These are phyloP conservation scores for Emydura subglobosa DNA, from an alignment of 2,113 vertebrate species.

Conservation along the genomic window DNA sequence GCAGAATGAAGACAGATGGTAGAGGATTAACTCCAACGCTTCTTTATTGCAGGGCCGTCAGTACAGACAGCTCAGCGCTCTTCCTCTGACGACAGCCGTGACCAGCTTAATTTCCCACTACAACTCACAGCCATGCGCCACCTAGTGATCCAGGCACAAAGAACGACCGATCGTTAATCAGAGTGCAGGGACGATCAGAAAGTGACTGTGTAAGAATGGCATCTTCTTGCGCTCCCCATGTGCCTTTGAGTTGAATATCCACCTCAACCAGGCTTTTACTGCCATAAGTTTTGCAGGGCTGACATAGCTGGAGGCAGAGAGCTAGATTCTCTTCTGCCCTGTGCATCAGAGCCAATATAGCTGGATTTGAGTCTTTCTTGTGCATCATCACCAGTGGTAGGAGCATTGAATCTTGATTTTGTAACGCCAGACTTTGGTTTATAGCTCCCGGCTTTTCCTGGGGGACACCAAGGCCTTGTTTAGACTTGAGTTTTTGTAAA, in stretches of 20 bases:
- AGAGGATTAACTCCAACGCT: constrained; percentile 68
- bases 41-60: constrained; percentile 64
- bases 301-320: accelerated
- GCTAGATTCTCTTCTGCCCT: accelerated
- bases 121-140: not conserved
- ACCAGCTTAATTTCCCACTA: constrained; percentile 41
- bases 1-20: constrained; percentile 81
- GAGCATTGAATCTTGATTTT: not conserved
- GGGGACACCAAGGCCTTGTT: not conserved
- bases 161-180: not conserved
- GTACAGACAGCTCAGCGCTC: constrained; percentile 44
- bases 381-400: accelerated
- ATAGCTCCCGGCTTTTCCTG: not conserved
- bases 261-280: not conserved
- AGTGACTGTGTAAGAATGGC: not conserved
- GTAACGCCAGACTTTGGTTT: not conserved
- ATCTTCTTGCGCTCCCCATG: not conserved
- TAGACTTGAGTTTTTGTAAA: not conserved
- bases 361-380: accelerated
- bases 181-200: accelerated
- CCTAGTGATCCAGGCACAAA: not conserved
- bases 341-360: accelerated
- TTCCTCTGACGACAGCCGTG: constrained; percentile 37
- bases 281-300: accelerated
- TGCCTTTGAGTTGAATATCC: accelerated